A percentile compares a stretch with the other conserved stretches of the same genome.
Evolutionary conservation across 2,797 vertebrate genomes (phyloP).

Genomic region (Rhincodon typus): DNA sequence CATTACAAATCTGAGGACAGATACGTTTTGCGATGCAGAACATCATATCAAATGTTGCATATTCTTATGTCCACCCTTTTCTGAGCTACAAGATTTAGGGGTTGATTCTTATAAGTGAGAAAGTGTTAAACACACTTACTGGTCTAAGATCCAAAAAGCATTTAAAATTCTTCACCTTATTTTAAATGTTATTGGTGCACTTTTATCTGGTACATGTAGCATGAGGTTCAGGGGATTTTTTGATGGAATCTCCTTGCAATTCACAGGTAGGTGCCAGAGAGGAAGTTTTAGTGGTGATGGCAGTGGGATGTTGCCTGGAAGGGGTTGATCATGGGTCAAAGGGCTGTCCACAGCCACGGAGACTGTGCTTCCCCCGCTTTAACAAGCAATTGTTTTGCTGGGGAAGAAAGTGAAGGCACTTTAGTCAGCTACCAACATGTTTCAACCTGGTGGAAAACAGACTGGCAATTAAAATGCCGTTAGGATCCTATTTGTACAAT

Average conservation of each 20-base stretch:
- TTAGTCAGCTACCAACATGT: background rate
- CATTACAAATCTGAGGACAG: background rate
- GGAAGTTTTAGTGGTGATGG: background rate
- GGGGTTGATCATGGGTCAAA: too few relatives aligned
- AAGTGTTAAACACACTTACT: background rate
- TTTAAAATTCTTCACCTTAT: background rate
- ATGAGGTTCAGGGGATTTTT: background rate
- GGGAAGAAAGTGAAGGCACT: background rate
- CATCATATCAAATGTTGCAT: background rate
- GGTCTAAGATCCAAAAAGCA: background rate
- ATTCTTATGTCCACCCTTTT: background rate
- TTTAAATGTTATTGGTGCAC: background rate
- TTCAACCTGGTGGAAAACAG: background rate
- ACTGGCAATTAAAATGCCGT: background rate
- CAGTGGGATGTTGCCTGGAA: background rate
- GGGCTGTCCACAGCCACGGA: background rate
- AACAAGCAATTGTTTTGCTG: background rate
- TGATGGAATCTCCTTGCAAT: background rate
- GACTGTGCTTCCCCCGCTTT: background rate
- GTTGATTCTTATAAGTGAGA: background rate
- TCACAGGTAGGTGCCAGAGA: background rate
- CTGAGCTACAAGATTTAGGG: background rate
- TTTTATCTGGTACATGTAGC: background rate
- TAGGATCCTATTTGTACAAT: background rate
- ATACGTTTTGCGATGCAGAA: background rate